Percentiles rank a stretch among this genome's conserved stretches.
These are phyloP conservation scores for Eurytoma californica DNA, from an alignment of 2,888 invertebrate genomes.

Conservation along the genomic window DNA sequence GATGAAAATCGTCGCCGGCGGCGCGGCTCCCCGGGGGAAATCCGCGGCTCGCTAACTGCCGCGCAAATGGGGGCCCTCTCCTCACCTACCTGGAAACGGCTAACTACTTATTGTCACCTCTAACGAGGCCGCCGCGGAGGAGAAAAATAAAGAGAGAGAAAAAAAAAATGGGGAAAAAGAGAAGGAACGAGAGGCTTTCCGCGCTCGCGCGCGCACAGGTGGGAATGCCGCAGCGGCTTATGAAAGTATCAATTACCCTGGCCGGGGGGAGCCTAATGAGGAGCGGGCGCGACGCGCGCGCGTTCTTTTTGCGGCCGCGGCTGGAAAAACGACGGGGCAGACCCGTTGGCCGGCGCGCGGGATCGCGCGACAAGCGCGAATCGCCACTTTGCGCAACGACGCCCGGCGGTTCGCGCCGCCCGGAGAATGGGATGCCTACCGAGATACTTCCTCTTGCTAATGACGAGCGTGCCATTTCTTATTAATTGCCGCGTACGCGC, in stretches of 20 bases:
- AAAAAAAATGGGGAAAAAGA: too few relatives aligned
- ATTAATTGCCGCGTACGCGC: too few relatives aligned
- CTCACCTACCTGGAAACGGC: slow-evolving; percentile 69
- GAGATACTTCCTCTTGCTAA: slow-evolving; percentile 10
- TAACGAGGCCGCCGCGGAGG: slow-evolving; percentile 70
- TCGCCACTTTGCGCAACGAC: slow-evolving; percentile 41
- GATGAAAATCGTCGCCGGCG: slow-evolving; percentile 2
- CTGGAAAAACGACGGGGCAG: neutral
- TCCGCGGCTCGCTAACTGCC: neutral
- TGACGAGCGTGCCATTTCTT: neutral
- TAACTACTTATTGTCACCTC: slow-evolving; percentile 74
- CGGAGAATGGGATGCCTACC: too few relatives aligned
- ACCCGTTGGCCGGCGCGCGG: neutral
- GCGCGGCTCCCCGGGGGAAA: slow-evolving; percentile 16
- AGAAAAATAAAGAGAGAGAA: slow-evolving; percentile 38
- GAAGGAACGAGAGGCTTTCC: neutral
- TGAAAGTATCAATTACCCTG: slow-evolving; percentile 74
- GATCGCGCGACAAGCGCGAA: neutral
- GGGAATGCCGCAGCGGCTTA: slow-evolving; percentile 71
- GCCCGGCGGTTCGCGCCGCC: neutral
- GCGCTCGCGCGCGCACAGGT: slow-evolving; percentile 65
- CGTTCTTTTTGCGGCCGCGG: neutral
- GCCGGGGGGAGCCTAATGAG: slow-evolving; percentile 68
- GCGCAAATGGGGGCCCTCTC: neutral
- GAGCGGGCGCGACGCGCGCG: slow-evolving; percentile 52